phyloP scores from a whole-genome alignment of 2,888 invertebrate genomes.

The Orthonychiurus folsomi region DNA sequence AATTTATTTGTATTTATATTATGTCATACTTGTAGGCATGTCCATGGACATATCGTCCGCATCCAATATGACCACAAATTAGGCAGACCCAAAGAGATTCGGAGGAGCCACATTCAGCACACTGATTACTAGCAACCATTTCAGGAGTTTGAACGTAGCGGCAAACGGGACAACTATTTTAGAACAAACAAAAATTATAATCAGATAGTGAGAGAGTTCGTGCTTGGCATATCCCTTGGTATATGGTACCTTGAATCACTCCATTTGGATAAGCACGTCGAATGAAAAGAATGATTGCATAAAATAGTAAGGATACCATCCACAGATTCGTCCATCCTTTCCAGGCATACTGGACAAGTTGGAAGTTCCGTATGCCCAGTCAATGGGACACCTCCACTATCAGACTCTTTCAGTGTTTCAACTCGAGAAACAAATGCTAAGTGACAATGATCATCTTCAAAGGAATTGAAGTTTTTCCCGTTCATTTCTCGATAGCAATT shows the following conservation, averaged over 20 bases:
- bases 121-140: conserved; percentile 59
- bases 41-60: conserved; percentile 79
- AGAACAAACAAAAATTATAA: conserved; percentile 5
- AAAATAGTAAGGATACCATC: conserved; percentile 94
- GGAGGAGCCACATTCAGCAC: conserved; percentile 58
- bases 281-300: conserved; percentile 97
- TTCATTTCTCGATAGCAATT: conserved; percentile 91
- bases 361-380: conserved; percentile 86
- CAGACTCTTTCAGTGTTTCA: conserved; percentile 63
- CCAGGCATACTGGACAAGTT: conserved; percentile 91
- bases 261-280: conserved; percentile 91
- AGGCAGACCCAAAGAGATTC: conserved; percentile 96
- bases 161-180: conserved; percentile 86
- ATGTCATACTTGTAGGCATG: conserved; percentile 67
- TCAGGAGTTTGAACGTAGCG: conserved; percentile 80
- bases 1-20: not conserved
- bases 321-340: conserved; percentile 97
- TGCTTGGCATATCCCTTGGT: not conserved
- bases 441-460: conserved; percentile 86
- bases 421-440: conserved; percentile 91
- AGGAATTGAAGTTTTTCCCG: conserved; percentile 81
- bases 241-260: conserved; percentile 64
- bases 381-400: conserved; percentile 53
- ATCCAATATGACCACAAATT: conserved; percentile 96
- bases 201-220: no score